Evolutionary conservation across 2,797 vertebrate species (phyloP).

Genomic region (Chaenodraco wilsoni): DNA sequence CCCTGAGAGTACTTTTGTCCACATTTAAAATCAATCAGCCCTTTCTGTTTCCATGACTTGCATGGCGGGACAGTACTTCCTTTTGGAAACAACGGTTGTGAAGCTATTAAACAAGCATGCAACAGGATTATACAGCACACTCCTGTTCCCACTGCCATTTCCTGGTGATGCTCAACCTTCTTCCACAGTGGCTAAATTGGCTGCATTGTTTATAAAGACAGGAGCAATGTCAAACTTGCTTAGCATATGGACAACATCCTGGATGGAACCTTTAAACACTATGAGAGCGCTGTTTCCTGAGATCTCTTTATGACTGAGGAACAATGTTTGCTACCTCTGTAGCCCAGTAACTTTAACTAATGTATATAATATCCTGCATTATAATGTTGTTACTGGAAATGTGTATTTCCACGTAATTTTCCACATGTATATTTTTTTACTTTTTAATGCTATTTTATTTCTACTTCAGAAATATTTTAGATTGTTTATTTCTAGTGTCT

Average conservation of each 20-base stretch:
- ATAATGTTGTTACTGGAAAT: too few species aligned
- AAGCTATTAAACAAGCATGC: conserved; percentile 66
- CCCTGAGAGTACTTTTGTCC: conserved; percentile 39
- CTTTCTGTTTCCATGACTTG: conserved; percentile 40
- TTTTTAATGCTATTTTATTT: too few species aligned
- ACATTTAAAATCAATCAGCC: conserved; percentile 56
- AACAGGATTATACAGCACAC: conserved; percentile 66
- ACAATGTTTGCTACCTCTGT: not conserved
- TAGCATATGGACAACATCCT: conserved; percentile 9
- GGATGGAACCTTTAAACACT: conserved; percentile 7
- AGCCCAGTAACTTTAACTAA: too few species aligned
- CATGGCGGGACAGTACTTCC: conserved; percentile 53
- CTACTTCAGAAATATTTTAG: too few species aligned
- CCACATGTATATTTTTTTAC: too few species aligned
- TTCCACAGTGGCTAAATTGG: conserved; percentile 31
- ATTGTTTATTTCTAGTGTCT: too few species aligned
- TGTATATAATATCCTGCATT: too few species aligned
- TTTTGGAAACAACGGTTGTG: conserved; percentile 48
- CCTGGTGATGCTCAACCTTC: conserved; percentile 66
- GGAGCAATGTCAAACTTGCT: conserved; percentile 33
- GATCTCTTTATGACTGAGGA: conserved; percentile 3
- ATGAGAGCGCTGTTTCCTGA: not conserved
- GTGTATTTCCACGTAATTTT: too few species aligned
- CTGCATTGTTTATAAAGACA: conserved; percentile 34
- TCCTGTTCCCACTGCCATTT: conserved; percentile 59